Conservation (phyloP, 2,888 invertebrate species). For the Mellilla xanthometata region DNA sequence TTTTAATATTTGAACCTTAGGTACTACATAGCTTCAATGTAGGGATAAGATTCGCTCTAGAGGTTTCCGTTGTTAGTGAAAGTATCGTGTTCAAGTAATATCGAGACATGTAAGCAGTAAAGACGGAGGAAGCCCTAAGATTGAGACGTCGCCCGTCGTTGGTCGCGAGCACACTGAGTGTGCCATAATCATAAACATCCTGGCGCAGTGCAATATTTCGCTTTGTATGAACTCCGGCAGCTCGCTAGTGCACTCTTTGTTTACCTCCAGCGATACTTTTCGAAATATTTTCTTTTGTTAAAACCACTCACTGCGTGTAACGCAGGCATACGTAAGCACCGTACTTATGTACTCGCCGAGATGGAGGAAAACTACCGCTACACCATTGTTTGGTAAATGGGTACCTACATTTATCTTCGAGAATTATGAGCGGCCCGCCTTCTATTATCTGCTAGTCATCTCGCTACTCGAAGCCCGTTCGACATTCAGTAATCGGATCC, state of each 20-base stretch:
- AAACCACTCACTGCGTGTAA: constrained; percentile 65
- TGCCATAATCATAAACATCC: constrained; percentile 77
- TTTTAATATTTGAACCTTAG: too few relatives aligned
- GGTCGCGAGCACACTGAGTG: constrained; percentile 56
- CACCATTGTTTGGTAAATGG: constrained; percentile 24
- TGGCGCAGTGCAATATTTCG: constrained; percentile 70
- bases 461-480: constrained; percentile 1
- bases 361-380: constrained; percentile 26
- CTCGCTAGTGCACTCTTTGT: constrained; percentile 69
- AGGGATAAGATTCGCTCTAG: too few relatives aligned
- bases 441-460: constrained; percentile 8
- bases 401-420: constrained; percentile 27
- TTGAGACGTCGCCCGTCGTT: constrained; percentile 51
- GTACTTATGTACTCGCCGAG: constrained; percentile 28
- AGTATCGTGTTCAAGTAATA: constrained; percentile 35
- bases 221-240: constrained; percentile 71
- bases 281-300: constrained; percentile 77
- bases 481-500: constrained; percentile 3
- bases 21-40: too few relatives aligned
- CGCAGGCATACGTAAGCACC: constrained; percentile 41
- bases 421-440: constrained; percentile 16
- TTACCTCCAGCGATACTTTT: constrained; percentile 75
- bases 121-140: constrained; percentile 58
- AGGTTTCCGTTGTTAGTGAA: background rate
- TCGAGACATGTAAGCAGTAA: constrained; percentile 50